phyloP scores from a whole-genome alignment of 2,888 invertebrate species.

The Cantharis flavilabris region DNA sequence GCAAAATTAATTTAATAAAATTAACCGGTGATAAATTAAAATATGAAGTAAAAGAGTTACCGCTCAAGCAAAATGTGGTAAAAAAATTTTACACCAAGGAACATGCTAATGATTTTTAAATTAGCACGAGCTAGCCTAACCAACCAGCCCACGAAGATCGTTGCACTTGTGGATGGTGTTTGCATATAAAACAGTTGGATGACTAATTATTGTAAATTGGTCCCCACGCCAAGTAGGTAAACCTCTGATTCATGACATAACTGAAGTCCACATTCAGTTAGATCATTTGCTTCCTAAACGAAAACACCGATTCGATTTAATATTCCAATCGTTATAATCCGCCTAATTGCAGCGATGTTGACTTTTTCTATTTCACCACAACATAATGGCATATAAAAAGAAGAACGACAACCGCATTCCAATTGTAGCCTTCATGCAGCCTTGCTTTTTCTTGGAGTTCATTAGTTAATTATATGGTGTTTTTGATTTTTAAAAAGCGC shows the following conservation, averaged over 20 bases:
- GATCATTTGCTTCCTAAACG: neutral
- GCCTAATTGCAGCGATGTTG: neutral
- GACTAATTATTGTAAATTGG: conserved; percentile 1
- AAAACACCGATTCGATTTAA: neutral
- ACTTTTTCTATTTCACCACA: neutral
- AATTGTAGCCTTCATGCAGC: neutral
- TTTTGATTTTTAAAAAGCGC: neutral
- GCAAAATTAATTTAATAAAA: neutral
- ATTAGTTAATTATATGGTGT: neutral
- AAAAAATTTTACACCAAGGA: neutral
- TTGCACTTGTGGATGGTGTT: conserved; percentile 18
- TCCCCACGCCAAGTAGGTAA: conserved; percentile 13
- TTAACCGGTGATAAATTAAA: neutral
- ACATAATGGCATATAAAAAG: neutral
- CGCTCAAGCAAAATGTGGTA: neutral
- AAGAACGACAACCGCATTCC: neutral
- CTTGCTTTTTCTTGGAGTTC: neutral
- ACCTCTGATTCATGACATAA: conserved; percentile 15
- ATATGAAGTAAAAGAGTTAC: neutral
- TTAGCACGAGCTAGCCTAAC: conserved; percentile 3
- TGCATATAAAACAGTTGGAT: conserved; percentile 16
- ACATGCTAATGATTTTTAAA: conserved; percentile 12
- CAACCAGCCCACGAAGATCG: conserved; percentile 21
- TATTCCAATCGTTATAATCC: neutral
- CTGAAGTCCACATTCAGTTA: neutral